Conservation (phyloP, 2,113 vertebrate species). For the Polyodon spathula region DNA sequence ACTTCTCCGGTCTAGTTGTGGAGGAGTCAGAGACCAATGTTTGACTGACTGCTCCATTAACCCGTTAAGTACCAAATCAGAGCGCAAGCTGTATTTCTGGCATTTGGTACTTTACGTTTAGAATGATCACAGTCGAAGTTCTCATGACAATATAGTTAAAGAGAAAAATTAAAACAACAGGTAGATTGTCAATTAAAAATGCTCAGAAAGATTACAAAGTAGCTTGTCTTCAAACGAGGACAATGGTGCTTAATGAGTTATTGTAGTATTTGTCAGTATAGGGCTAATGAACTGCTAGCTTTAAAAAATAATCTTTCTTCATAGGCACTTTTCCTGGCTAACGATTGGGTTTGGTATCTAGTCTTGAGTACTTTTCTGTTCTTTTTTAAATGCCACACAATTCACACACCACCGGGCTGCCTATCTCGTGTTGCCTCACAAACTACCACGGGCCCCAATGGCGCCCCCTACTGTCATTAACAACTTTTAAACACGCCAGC, state of each 20-base stretch:
- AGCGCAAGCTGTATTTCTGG: too few relatives aligned
- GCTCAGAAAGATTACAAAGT: too few relatives aligned
- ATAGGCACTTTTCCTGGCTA: constrained; percentile 43
- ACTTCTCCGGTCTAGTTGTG: too few relatives aligned
- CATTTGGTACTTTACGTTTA: too few relatives aligned
- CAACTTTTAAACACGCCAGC: neutral
- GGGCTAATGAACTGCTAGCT: neutral
- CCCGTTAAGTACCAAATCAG: too few relatives aligned
- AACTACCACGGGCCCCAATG: neutral
- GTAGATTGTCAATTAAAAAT: too few relatives aligned
- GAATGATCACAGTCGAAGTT: constrained; percentile 8
- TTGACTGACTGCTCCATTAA: too few relatives aligned
- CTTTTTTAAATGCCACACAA: constrained; percentile 14
- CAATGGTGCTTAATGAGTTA: too few relatives aligned
- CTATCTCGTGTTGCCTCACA: neutral
- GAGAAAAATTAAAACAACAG: too few relatives aligned
- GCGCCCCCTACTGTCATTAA: neutral
- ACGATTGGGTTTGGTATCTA: constrained; percentile 32
- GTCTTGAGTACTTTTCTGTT: constrained; percentile 36
- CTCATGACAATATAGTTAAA: constrained; percentile 2
- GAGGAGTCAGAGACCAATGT: too few relatives aligned
- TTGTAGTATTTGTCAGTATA: too few relatives aligned
- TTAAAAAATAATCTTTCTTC: constrained; percentile 17
- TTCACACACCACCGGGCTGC: constrained; percentile 2
- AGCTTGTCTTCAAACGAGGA: too few relatives aligned